These are phyloP conservation scores for Cuculus canorus DNA, from an alignment of 2,797 vertebrate genomes.

Conservation along the genomic window DNA sequence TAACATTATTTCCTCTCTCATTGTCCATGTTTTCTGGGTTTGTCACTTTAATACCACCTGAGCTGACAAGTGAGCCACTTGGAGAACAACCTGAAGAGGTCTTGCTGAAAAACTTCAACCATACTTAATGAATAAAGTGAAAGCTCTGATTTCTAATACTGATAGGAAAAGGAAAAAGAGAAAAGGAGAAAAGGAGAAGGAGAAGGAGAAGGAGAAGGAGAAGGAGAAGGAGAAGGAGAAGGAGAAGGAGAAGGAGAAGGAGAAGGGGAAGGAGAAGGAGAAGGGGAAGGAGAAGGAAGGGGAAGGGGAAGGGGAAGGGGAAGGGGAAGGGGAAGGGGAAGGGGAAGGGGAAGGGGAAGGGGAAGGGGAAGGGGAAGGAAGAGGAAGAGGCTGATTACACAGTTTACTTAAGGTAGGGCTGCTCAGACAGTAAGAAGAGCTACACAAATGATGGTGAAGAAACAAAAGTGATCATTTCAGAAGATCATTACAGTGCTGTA, in stretches of 20 bases:
- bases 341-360: too few relatives aligned
- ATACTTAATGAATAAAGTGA: neutral
- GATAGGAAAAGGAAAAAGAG: neutral
- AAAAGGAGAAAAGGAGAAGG: accelerated
- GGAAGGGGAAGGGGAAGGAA: too few relatives aligned
- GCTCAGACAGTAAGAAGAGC: neutral
- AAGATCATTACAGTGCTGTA: neutral
- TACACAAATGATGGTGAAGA: neutral
- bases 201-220: too few relatives aligned
- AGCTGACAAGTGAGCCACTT: neutral
- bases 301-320: too few relatives aligned
- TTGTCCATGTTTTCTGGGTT: neutral
- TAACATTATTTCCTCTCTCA: neutral
- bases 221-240: too few relatives aligned
- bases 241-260: too few relatives aligned
- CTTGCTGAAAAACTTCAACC: neutral
- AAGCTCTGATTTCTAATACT: neutral
- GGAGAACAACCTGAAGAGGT: neutral
- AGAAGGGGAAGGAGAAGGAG: too few relatives aligned
- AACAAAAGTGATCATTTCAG: neutral
- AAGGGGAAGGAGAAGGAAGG: too few relatives aligned
- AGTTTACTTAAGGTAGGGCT: neutral
- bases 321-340: too few relatives aligned
- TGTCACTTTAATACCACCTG: neutral
- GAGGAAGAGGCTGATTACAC: neutral